phyloP scores from a whole-genome alignment of 1,140 invertebrate genomes.

The Drosophila seguyi region DNA sequence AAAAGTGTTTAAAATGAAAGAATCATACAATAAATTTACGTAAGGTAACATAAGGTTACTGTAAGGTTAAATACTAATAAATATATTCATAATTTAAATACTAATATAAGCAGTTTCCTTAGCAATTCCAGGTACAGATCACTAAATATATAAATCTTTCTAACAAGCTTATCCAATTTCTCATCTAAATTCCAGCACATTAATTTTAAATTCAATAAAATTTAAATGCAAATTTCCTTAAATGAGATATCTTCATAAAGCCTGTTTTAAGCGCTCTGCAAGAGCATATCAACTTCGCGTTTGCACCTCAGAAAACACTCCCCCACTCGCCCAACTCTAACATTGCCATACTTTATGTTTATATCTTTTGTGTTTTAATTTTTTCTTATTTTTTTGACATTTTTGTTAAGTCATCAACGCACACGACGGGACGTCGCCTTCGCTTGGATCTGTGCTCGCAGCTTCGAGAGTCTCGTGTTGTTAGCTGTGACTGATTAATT shows the following conservation, averaged over 20 bases:
- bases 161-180: neutral
- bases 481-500: conserved; percentile 84
- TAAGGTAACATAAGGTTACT: too few relatives aligned
- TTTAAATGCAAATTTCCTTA: conserved; percentile 7
- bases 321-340: conserved; percentile 1
- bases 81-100: too few relatives aligned
- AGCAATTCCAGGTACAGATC: neutral
- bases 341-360: neutral
- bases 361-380: conserved; percentile 18
- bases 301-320: conserved; percentile 7
- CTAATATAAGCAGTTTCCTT: too few relatives aligned
- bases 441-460: conserved; percentile 50
- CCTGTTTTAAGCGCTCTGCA: conserved; percentile 9
- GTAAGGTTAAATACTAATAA: too few relatives aligned
- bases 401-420: conserved; percentile 81
- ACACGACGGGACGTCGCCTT: conserved; percentile 67
- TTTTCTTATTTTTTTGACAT: conserved; percentile 64
- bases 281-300: conserved; percentile 39
- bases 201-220: neutral
- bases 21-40: too few relatives aligned
- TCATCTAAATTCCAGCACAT: neutral
- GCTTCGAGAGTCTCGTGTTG: conserved; percentile 63
- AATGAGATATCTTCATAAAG: neutral
- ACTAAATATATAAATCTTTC: neutral
- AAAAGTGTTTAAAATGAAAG: too few relatives aligned